Evolutionary conservation across 1,140 invertebrate species (phyloP).

Genomic region (Cardiocondyla obscurior): DNA sequence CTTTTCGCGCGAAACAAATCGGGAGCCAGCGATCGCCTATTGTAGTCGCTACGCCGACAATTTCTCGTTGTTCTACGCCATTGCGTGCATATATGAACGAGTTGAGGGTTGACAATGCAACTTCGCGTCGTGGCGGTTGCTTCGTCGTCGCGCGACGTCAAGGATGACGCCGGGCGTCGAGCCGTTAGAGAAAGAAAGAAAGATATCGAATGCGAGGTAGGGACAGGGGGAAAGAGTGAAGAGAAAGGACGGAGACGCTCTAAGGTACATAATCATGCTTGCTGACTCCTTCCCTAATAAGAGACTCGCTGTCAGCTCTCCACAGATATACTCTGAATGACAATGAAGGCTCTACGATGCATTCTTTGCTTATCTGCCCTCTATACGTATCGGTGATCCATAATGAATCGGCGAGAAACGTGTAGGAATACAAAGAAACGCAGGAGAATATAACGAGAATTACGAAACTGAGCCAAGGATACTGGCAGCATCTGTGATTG

Average conservation of each 20-base stretch:
- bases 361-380: slow-evolving; percentile 66
- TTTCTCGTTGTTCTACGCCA: slow-evolving; percentile 71
- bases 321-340: slow-evolving; percentile 49
- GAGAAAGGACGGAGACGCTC: slow-evolving; percentile 73
- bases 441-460: slow-evolving; percentile 75
- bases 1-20: slow-evolving; percentile 19
- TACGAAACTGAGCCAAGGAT: slow-evolving; percentile 78
- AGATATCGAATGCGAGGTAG: neutral
- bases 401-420: neutral
- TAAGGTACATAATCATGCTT: slow-evolving; percentile 84
- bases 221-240: slow-evolving; percentile 36
- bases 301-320: slow-evolving; percentile 82
- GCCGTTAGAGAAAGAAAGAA: slow-evolving; percentile 50
- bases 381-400: slow-evolving; percentile 45
- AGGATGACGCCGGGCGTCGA: slow-evolving; percentile 57
- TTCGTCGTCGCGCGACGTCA: slow-evolving; percentile 60
- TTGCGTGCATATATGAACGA: slow-evolving; percentile 70
- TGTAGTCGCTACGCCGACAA: slow-evolving; percentile 30
- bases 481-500: slow-evolving; percentile 80
- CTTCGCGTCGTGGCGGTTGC: slow-evolving; percentile 45
- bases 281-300: slow-evolving; percentile 84
- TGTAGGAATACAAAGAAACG: slow-evolving; percentile 60
- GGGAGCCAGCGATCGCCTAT: slow-evolving; percentile 1
- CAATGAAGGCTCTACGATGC: slow-evolving; percentile 68
- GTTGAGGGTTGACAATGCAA: slow-evolving; percentile 74